Evolutionary conservation across 2,797 vertebrate genomes (phyloP).

Genomic region (Chelon labrosus): DNA sequence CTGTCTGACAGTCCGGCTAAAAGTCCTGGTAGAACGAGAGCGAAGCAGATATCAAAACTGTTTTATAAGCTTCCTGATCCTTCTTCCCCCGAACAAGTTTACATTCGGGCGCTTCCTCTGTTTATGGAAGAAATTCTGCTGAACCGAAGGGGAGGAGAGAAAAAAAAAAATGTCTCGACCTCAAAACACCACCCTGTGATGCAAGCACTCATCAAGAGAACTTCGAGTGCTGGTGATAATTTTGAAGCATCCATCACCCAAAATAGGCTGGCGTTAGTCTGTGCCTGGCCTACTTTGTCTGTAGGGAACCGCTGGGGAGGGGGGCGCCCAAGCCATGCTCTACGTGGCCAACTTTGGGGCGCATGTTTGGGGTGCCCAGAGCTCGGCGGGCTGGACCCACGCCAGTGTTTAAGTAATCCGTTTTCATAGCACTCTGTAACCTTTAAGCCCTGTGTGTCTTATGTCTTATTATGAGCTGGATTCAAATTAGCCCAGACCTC

Average conservation of each 20-base stretch:
- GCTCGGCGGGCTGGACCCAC: conserved; percentile 45
- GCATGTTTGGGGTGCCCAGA: conserved; percentile 27
- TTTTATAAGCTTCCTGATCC: conserved; percentile 32
- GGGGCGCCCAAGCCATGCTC: no score
- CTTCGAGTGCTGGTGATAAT: conserved; percentile 45
- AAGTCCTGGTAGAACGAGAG: background rate
- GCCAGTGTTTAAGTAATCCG: conserved; percentile 63
- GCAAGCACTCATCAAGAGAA: conserved; percentile 26
- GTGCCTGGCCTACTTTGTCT: conserved; percentile 7
- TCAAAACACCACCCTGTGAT: conserved; percentile 45
- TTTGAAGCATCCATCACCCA: conserved; percentile 39
- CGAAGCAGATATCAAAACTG: conserved; percentile 1
- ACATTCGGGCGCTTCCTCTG: conserved; percentile 64
- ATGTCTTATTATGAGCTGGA: conserved; percentile 38
- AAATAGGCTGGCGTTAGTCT: conserved; percentile 35
- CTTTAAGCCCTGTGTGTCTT: conserved; percentile 55
- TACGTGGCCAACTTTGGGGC: conserved; percentile 32
- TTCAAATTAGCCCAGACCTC: conserved; percentile 23
- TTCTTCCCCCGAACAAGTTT: conserved; percentile 47
- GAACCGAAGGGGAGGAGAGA: background rate
- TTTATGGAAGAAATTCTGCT: conserved; percentile 62
- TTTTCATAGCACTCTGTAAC: conserved; percentile 60
- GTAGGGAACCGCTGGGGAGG: background rate
- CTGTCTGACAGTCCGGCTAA: background rate
- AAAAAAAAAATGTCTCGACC: conserved; percentile 25